Evolutionary conservation across 1,140 invertebrate species (phyloP).

Genomic region (Orchestia grillus): DNA sequence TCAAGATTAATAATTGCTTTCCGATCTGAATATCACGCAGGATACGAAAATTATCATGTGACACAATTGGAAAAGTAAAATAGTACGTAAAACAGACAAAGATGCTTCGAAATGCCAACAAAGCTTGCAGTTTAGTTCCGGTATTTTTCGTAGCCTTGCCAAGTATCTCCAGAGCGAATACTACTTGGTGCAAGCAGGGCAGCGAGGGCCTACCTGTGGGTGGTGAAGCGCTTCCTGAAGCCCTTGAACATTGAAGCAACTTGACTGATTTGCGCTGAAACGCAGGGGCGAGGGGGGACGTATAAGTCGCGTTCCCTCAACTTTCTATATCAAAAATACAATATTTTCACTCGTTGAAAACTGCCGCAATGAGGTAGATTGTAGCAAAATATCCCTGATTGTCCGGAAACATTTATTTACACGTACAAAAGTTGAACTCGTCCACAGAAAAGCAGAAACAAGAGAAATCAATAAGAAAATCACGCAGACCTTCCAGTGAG

Average conservation of each 20-base stretch:
- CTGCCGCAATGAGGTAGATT: not conserved
- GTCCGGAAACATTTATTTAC: constrained; percentile 21
- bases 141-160: too few relatives aligned
- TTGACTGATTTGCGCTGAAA: not conserved
- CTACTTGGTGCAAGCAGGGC: not conserved
- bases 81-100: too few relatives aligned
- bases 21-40: too few relatives aligned
- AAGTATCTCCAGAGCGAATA: not conserved
- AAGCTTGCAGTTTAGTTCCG: too few relatives aligned
- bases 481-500: constrained; percentile 33
- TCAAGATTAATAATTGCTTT: too few relatives aligned
- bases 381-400: constrained; percentile 30
- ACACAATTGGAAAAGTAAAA: too few relatives aligned
- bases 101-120: too few relatives aligned
- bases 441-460: not conserved
- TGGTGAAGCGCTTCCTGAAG: constrained; percentile 44
- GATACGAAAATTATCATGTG: too few relatives aligned
- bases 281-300: not conserved
- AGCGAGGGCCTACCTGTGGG: constrained; percentile 17
- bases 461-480: constrained; percentile 30
- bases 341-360: constrained; percentile 1
- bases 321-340: constrained; percentile 22
- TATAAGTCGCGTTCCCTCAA: not conserved
- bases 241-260: constrained; percentile 49
- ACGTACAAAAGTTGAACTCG: not conserved